Evolutionary conservation across 2,113 vertebrate genomes (phyloP).

Genomic region (Crypturellus undulatus): DNA sequence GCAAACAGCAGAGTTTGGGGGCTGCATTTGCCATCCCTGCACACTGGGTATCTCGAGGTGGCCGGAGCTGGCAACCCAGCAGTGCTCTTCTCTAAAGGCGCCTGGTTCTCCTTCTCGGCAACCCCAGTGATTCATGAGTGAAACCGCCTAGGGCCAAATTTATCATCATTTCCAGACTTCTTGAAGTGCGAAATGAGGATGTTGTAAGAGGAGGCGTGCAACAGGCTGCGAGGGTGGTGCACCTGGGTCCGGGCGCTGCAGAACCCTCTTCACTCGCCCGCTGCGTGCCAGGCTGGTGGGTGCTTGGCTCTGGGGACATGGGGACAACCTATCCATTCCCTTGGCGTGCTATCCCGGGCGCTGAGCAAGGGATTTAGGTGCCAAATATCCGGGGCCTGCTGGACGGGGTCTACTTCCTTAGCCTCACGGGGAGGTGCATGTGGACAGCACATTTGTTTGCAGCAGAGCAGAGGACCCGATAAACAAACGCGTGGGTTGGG

Average conservation of each 20-base stretch:
- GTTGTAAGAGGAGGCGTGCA: neutral
- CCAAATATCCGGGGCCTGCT: neutral
- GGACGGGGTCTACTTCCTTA: too few relatives aligned
- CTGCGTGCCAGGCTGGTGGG: too few relatives aligned
- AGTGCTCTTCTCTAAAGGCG: accelerated
- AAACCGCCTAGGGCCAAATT: constrained; percentile 29
- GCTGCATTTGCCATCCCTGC: neutral
- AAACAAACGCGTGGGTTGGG: neutral
- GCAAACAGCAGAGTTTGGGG: too few relatives aligned
- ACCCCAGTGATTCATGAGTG: constrained; percentile 23
- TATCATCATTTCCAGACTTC: constrained; percentile 27
- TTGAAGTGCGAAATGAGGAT: neutral
- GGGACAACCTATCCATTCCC: too few relatives aligned
- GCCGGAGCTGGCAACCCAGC: neutral
- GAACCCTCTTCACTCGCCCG: too few relatives aligned
- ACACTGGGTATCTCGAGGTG: neutral
- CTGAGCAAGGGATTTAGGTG: neutral
- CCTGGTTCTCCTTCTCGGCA: constrained; percentile 8
- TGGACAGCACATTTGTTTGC: neutral
- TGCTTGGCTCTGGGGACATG: too few relatives aligned
- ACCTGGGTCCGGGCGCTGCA: neutral
- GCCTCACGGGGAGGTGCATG: too few relatives aligned
- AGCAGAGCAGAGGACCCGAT: neutral
- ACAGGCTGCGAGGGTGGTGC: neutral
- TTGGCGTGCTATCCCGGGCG: too few relatives aligned